Conservation (phyloP, 1,140 invertebrate species). For the Dolichoris vasculosae region DNA sequence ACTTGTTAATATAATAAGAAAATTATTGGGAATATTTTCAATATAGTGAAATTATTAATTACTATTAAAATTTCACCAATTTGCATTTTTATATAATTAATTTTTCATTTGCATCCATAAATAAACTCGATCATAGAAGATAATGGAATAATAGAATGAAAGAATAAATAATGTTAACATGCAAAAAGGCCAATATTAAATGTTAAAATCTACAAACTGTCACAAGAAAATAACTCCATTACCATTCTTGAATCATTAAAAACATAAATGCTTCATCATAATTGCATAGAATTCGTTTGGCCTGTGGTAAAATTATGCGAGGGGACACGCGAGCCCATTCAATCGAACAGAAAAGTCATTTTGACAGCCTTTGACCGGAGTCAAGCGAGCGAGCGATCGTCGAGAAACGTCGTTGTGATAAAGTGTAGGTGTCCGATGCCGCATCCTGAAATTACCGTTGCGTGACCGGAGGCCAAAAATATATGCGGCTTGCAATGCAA, state of each 20-base stretch:
- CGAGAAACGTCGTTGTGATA: background rate
- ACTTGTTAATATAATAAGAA: background rate
- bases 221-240: slow-evolving; percentile 28
- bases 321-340: background rate
- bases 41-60: background rate
- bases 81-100: background rate
- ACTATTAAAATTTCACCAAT: background rate
- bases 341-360: slow-evolving; percentile 46
- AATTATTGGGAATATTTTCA: background rate
- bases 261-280: background rate
- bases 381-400: background rate
- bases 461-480: slow-evolving; percentile 30
- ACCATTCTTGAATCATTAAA: slow-evolving; percentile 32
- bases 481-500: background rate
- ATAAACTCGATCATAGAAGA: background rate
- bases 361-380: background rate
- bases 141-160: background rate
- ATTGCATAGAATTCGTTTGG: slow-evolving; percentile 21
- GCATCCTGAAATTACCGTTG: slow-evolving; percentile 11
- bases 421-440: background rate
- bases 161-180: background rate
- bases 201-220: background rate
- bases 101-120: background rate
- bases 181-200: background rate
- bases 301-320: slow-evolving; percentile 19